These are phyloP conservation scores for Pipistrellus pygmaeus DNA, from an alignment of 2,797 vertebrate genomes.

Conservation along the genomic window DNA sequence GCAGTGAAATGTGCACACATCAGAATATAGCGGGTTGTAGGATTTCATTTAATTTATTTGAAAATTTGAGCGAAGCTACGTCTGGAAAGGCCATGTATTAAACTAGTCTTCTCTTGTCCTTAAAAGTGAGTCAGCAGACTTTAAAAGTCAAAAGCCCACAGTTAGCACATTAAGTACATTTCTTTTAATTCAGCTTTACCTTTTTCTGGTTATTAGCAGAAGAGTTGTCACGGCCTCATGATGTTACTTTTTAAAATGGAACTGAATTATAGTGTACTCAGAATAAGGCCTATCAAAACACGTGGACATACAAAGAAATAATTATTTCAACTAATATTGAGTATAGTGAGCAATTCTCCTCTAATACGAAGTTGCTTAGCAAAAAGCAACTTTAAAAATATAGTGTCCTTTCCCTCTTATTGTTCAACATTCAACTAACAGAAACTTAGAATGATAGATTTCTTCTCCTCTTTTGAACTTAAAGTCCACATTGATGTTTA, in stretches of 20 bases:
- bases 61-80: neutral
- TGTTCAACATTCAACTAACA: slow-evolving; percentile 25
- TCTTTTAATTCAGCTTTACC: slow-evolving; percentile 46
- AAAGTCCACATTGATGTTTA: slow-evolving; percentile 38
- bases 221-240: neutral
- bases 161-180: slow-evolving; percentile 11
- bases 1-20: slow-evolving; percentile 26
- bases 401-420: slow-evolving; percentile 43
- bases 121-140: slow-evolving; percentile 56
- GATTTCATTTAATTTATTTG: slow-evolving; percentile 56
- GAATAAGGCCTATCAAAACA: slow-evolving; percentile 21
- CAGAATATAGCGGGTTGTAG: neutral
- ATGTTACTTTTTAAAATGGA: slow-evolving; percentile 24
- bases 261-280: slow-evolving; percentile 39
- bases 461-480: slow-evolving; percentile 58
- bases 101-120: slow-evolving; percentile 51
- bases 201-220: slow-evolving; percentile 34
- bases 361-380: slow-evolving; percentile 24
- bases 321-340: slow-evolving; percentile 48
- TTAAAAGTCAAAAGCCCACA: slow-evolving; percentile 41
- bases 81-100: slow-evolving; percentile 30
- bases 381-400: slow-evolving; percentile 58
- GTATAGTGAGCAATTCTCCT: neutral
- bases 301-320: slow-evolving; percentile 42
- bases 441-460: slow-evolving; percentile 52